These are phyloP conservation scores for Pectinophora gossypiella DNA, from an alignment of 1,140 invertebrate species.

Conservation along the genomic window DNA sequence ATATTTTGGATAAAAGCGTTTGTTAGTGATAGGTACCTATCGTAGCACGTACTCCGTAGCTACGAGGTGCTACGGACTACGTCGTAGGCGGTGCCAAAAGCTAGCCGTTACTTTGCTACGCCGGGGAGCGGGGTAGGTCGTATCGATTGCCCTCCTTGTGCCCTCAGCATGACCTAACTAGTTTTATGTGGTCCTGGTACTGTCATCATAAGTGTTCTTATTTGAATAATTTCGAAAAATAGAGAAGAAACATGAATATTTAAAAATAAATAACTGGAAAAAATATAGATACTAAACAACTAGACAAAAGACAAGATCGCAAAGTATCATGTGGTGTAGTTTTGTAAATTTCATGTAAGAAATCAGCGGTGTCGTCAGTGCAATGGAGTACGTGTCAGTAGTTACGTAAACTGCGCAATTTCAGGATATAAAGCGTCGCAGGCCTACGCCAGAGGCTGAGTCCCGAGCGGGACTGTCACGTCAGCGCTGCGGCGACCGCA, in stretches of 20 bases:
- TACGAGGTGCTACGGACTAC: conserved; percentile 16
- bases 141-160: conserved; percentile 44
- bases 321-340: too few relatives aligned
- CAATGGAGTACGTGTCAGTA: not conserved
- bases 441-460: conserved; percentile 31
- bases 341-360: too few relatives aligned
- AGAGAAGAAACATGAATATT: too few relatives aligned
- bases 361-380: too few relatives aligned
- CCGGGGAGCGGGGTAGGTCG: conserved; percentile 33
- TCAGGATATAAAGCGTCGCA: conserved; percentile 17
- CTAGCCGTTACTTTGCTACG: conserved; percentile 36
- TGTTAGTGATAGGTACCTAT: too few relatives aligned
- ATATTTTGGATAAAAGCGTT: too few relatives aligned
- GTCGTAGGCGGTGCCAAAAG: conserved; percentile 43
- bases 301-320: too few relatives aligned
- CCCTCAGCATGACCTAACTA: conserved; percentile 34
- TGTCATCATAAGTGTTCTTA: not conserved
- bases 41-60: not conserved
- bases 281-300: too few relatives aligned
- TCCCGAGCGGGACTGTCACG: conserved; percentile 60
- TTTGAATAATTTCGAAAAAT: too few relatives aligned
- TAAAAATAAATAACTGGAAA: too few relatives aligned
- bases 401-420: conserved; percentile 44
- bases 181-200: conserved; percentile 18
- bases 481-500: conserved; percentile 45